Base-by-base conservation (phyloP, 2,113 vertebrate species). In the Cromileptes altivelis region DNA sequence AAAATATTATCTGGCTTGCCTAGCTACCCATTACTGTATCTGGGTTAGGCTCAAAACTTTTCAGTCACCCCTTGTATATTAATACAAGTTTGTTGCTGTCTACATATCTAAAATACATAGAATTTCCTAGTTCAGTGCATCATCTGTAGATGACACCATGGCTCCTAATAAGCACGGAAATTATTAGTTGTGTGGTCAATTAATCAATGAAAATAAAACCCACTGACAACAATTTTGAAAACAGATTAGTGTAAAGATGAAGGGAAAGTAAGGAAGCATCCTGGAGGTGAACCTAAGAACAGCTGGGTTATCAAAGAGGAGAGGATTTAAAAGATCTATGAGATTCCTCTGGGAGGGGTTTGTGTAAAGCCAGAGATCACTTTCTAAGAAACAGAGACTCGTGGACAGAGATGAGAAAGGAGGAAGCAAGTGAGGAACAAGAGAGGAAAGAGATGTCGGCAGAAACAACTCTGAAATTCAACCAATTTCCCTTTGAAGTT, bases 311-410 rank as follows among this genome's bases (percentile, higher is more conserved):
- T 67, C 53, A 71, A 58, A 73, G 64, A 75, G 70, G 55, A 30
- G 57, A 52, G 75, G 83, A 75, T 62, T 81, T 61, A 45, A 80
- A 79, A 63, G 80, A 75, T 78, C 53, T 50, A 62, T 56, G 19
- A 25, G 15, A 33, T 70, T 84, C 50, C 70, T 79, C 70, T 8
- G 45, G 49, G 62, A 37, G 55, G 21, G 33, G 40, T 49, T 23
- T 33, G 37, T 40, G 40, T 61, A 50, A 61, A 81, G 70, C 63
- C 55, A 37, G 62, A 75, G 61, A 78, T 80, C 55, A 62, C 17
- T 60, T 70, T 56, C 70, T 55, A 7, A 67, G 52, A 47, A 21
- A 50, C 12, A 70, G 40, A 68, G 21, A 8, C 25, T 52, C 0
- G 14, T 8, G 25, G 70, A 75, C 52, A 12, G 27, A 42, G 62